Evolutionary conservation across 2,888 invertebrate genomes (phyloP), one percentile per base, ranked within the genome.

Genomic region (Diarsia rubi): DNA sequence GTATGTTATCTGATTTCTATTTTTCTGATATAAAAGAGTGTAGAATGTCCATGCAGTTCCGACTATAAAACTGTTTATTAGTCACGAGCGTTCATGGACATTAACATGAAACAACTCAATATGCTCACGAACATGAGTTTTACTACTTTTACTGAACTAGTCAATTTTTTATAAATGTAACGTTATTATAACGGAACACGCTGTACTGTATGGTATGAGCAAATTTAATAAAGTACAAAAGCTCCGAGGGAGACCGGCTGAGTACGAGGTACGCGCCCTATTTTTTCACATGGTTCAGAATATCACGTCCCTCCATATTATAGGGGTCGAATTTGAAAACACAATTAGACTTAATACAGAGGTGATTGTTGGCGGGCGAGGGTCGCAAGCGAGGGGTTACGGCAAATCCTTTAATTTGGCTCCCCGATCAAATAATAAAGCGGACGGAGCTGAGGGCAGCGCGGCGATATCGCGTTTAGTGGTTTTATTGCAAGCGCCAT

Each of bases 311-410:
- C 94, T 92, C 89, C 89, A 86, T 90, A 93, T 94, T 94, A 93
- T 94, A 94, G 94, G 96, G 95, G 94, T 93, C 91, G 94, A 95
- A 96, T 96, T 96, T 94, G 95, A 96, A 96, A 96, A 96, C 96
- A 96, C 96, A 96, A 96, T 96, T 96, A 96, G 96, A 96, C 95
- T 96, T 96, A 96, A 96, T 96, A 96, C 96, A 96, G 96, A 96
- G 96, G 96, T 96, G 96, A 96, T 96, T 95, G 96, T 95, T 93
- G 94, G 94, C 94, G 91, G 91, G 94, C 92, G 94, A 94, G 96
- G 96, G 96, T 95, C 94, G 93, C 90, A 82, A 85, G 87, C 93
- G 94, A 95, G 95, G 95, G 95, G 95, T 94, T 94, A 94, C 92
- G 91, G 93, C 92, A 95, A 96, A 96, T 96, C 96, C 96, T 96